Conservation (phyloP, 2,888 invertebrate species). For the Belgica antarctica region DNA sequence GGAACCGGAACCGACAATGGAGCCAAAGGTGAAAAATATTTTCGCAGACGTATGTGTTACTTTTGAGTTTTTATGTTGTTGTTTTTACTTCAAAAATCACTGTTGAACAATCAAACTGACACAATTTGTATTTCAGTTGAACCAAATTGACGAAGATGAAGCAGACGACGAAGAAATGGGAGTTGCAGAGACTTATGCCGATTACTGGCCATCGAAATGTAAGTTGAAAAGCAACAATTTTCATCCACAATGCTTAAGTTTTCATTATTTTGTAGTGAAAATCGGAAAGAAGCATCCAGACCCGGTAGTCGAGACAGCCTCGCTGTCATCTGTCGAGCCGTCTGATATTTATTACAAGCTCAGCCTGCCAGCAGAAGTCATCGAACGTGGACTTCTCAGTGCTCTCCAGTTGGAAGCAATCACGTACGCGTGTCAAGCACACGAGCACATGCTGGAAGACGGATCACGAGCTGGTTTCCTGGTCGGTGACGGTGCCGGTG, state of each 20-base stretch:
- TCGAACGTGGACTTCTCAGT: conserved; percentile 82
- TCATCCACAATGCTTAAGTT: conserved; percentile 6
- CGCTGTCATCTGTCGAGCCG: conserved; percentile 92
- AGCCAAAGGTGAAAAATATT: conserved; percentile 46
- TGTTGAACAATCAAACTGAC: no score
- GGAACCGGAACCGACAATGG: conserved; percentile 56
- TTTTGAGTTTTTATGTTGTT: conserved; percentile 21
- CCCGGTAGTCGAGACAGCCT: conserved; percentile 97
- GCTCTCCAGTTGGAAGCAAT: conserved; percentile 97
- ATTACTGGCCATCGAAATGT: conserved; percentile 97
- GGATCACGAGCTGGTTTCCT: conserved; percentile 92
- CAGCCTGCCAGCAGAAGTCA: conserved; percentile 78
- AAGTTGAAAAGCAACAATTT: conserved; percentile 49
- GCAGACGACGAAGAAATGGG: conserved; percentile 96
- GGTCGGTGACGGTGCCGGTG: conserved; percentile 97
- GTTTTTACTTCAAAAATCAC: no score
- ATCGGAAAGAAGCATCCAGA: conserved; percentile 96
- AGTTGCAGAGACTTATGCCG: conserved; percentile 96
- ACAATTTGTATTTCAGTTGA: no score
- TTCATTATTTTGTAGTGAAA: conserved; percentile 64
- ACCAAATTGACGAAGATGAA: conserved; percentile 65
- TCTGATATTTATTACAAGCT: conserved; percentile 86
- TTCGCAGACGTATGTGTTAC: conserved; percentile 45
- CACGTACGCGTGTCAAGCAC: conserved; percentile 95
- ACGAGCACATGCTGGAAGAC: conserved; percentile 84